Percentiles rank a stretch among this genome's conserved stretches.
These are phyloP conservation scores for Calameuta idolon DNA, from an alignment of 2,888 invertebrate species.

Conservation along the genomic window DNA sequence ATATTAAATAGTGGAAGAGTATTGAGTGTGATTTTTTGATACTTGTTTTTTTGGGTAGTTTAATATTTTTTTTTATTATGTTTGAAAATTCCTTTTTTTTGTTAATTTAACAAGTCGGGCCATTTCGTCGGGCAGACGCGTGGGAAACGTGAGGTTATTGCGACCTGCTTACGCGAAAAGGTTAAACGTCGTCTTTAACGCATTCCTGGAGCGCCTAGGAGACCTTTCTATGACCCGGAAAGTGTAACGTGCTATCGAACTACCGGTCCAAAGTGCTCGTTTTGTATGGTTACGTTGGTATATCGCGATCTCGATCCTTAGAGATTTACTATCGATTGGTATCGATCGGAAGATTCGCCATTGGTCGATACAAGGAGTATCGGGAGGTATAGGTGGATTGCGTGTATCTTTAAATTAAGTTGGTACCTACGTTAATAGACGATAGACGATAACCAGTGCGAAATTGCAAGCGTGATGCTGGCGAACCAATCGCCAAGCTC, in stretches of 20 bases:
- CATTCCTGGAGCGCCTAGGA: slow-evolving; percentile 38
- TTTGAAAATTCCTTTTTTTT: not conserved
- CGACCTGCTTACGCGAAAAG: slow-evolving; percentile 50
- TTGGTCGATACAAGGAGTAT: not conserved
- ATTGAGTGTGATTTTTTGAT: not conserved
- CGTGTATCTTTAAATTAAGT: not conserved
- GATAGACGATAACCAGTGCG: not conserved
- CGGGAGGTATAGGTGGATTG: not conserved
- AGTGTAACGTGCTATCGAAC: slow-evolving; percentile 29
- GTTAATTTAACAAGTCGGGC: not conserved
- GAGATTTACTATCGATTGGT: not conserved
- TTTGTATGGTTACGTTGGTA: not conserved
- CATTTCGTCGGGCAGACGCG: slow-evolving; percentile 21
- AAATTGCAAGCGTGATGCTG: not conserved
- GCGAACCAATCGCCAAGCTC: not conserved
- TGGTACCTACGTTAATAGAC: not conserved
- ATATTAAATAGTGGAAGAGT: not conserved
- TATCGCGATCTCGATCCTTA: not conserved
- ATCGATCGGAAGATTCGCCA: not conserved
- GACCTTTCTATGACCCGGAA: slow-evolving; percentile 46
- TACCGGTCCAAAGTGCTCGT: slow-evolving; percentile 11
- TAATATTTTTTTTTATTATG: not conserved
- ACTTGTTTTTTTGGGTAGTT: not conserved
- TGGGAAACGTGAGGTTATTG: slow-evolving; percentile 49
- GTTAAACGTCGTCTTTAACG: slow-evolving; percentile 57